A percentile compares a stretch with the other conserved stretches of the same genome.
phyloP scores from a whole-genome alignment of 1,140 invertebrate genomes.

The Cotesia typhae region DNA sequence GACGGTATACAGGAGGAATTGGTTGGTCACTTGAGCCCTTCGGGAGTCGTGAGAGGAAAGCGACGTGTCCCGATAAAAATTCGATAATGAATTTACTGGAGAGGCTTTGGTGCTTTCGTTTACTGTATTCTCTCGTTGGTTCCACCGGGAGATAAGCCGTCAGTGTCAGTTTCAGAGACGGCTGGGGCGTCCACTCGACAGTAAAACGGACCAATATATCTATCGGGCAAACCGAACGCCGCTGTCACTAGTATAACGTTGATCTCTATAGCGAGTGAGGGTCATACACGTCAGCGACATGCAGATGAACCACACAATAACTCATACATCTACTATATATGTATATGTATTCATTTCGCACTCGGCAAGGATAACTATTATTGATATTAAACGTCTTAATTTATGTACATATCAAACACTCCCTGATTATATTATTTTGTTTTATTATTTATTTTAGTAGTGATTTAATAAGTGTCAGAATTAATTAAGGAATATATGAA shows the following conservation, averaged over 20 bases:
- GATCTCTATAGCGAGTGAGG: constrained; percentile 47
- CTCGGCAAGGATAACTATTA: constrained; percentile 11
- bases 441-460: no score
- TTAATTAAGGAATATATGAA: no score
- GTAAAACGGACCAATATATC: constrained; percentile 57
- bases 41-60: not conserved
- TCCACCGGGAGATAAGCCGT: constrained; percentile 53
- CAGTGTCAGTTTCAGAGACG: constrained; percentile 62
- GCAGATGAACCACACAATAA: constrained; percentile 41
- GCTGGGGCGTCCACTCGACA: constrained; percentile 57
- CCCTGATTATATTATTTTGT: no score
- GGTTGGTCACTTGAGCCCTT: not conserved
- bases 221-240: constrained; percentile 55
- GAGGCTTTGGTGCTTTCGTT: not conserved
- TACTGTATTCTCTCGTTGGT: constrained; percentile 18
- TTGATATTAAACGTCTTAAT: constrained; percentile 35
- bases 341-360: constrained; percentile 39
- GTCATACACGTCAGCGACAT: constrained; percentile 61
- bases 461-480: no score
- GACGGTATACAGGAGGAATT: constrained; percentile 6
- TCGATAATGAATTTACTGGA: constrained; percentile 37
- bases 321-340: constrained; percentile 27
- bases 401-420: not conserved
- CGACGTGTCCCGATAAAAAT: constrained; percentile 28
- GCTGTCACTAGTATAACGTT: constrained; percentile 49